phyloP scores from a whole-genome alignment of 2,797 vertebrate genomes.

The Channa striata region DNA sequence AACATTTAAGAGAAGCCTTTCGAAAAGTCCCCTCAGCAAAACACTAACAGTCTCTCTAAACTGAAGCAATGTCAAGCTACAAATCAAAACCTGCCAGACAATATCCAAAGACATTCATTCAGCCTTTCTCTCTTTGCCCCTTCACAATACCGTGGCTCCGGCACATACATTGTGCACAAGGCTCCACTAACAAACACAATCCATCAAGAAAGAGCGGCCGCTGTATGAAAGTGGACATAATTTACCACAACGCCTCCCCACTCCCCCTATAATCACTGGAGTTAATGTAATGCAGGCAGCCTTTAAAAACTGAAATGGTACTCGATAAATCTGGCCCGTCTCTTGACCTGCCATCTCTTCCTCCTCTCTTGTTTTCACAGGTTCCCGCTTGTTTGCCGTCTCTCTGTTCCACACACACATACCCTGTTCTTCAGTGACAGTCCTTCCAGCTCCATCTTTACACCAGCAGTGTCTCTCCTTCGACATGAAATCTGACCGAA shows the following conservation, averaged over 20 bases:
- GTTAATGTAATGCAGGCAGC: slow-evolving; percentile 80
- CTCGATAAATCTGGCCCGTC: slow-evolving; percentile 76
- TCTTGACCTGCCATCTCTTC: slow-evolving; percentile 69
- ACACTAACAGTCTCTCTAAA: slow-evolving; percentile 23
- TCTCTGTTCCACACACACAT: slow-evolving; percentile 4
- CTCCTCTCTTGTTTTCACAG: slow-evolving; percentile 33
- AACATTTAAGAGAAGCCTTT: slow-evolving; percentile 31
- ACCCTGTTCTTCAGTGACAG: slow-evolving; percentile 7
- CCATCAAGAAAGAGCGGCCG: slow-evolving; percentile 72
- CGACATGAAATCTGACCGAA: slow-evolving; percentile 39
- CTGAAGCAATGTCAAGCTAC: slow-evolving; percentile 2
- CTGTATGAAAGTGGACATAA: slow-evolving; percentile 79
- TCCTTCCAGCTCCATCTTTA: slow-evolving; percentile 41
- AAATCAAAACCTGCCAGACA: slow-evolving; percentile 41
- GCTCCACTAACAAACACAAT: slow-evolving; percentile 70
- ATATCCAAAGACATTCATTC: neutral
- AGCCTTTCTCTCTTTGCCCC: neutral
- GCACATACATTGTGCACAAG: slow-evolving; percentile 27
- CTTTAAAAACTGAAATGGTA: slow-evolving; percentile 81
- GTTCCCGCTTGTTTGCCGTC: slow-evolving; percentile 25
- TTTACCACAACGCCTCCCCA: slow-evolving; percentile 72
- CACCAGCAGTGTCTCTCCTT: slow-evolving; percentile 18
- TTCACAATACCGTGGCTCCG: slow-evolving; percentile 26
- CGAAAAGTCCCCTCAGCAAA: slow-evolving; percentile 8
- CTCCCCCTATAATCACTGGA: slow-evolving; percentile 75